Evolutionary conservation across 2,888 invertebrate genomes (phyloP), one percentile per base, ranked within the genome.

Genomic region (Pseudanteris insignis): DNA sequence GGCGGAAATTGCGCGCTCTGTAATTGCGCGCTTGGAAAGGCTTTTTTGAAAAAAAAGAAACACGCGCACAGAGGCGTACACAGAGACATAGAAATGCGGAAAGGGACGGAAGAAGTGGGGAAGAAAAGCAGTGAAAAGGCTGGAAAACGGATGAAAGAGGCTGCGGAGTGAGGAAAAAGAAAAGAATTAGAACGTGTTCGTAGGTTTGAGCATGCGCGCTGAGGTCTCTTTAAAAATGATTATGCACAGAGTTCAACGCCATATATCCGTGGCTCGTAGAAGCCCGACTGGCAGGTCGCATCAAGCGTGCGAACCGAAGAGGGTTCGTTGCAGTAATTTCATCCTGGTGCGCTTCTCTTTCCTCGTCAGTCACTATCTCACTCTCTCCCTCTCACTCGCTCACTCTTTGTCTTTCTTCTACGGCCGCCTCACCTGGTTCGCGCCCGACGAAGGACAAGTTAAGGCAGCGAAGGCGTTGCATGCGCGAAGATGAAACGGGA

Each of bases 401-500:
- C n/a, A n/a, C n/a, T 37, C 34, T 11, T 37, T 25, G 7, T 46
- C 51, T 43, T 55, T 54, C 37, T 50, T 43, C 38, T 25, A 28
- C 53, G 53, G 66, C 63, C 54, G 50, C 48, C 57, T 63, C 64
- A 63, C 63, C 65, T 60, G 63, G 54, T 57, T 47, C 54, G 36
- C 62, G 44, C 40, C 61, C 58, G 75, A 72, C 77, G 72, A 71
- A 67, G 74, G 73, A 71, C 72, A 68, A 70, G 72, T 72, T 68
- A 65, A 68, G 68, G 68, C 69, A 68, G 69, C 73, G 69, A 68
- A 72, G 70, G 70, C 67, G 68, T 66, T 59, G 54, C 65, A 48
- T 63, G 48, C 30, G 48, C 36, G 38, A 44, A 50, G 53, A 58
- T 54, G 54, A 63, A 51, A 47, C 40, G 51, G 33, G 32, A 37